Base-by-base conservation (phyloP, 92 coral and sea anemone genomes). In the Palythoa heliodiscus region DNA sequence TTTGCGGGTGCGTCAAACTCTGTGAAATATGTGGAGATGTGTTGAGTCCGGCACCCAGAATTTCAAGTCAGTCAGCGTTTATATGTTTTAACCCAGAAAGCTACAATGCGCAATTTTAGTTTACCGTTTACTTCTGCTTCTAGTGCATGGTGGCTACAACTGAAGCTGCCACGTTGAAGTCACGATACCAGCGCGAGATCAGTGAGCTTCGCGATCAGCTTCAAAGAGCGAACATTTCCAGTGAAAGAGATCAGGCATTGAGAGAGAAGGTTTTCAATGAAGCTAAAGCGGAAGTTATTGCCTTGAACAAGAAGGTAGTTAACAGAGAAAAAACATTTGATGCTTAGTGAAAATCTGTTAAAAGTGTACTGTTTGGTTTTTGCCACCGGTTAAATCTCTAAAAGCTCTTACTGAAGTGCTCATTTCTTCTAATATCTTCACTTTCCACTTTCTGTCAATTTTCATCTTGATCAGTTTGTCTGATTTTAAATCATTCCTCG, bases 211-310 rank as follows among this genome's bases (percentile, higher is more conserved):
- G 93, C 47, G 98, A 96, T 77, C 95, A 94, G 78, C 89, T 96
- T 75, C 96, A 92, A 73, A 93, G 98, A 66, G 98, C 98, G 11
- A 90, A 86, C 86, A 83, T 93, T 70, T 92, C 94, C 58, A 94
- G 93, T 66, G 98, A 96, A 55, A 93, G 98, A 70, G 98, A 96
- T 76, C 98, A 96, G 84, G 95, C 98, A 13, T 89, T 94, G 29
- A 92, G 98, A 16, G 98, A 96, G 79, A 96, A 94, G 70, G 98
- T 94, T 29, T 94, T 96, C 86, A 94, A 94, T 68, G 98, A 96
- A 75, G 98, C 98, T 58, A 96, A 96, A 68, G 95, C 93, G 1
- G 98, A 96, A 79, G 98, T 96, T 20, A 88, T 96, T 71, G 93
- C 98, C 16, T 93, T 96, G 48, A 96, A 94, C 87, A 96, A 94